Evolutionary conservation across 2,797 vertebrate species (phyloP).

Genomic region (Syngnathus acus): DNA sequence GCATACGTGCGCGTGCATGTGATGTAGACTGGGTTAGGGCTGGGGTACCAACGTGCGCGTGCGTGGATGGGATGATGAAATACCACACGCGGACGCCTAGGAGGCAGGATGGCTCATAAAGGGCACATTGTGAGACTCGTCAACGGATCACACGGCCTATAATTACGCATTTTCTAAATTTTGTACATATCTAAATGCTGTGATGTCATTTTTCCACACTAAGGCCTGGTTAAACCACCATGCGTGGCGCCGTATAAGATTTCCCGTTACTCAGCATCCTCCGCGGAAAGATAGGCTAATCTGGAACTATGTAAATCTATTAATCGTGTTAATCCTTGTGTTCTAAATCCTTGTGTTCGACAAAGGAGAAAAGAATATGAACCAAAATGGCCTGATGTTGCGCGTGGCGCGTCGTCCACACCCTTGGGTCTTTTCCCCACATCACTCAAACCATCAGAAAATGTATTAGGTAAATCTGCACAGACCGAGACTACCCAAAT

Average conservation of each 20-base stretch:
- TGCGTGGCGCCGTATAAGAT: background rate
- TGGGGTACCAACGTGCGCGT: conserved; percentile 31
- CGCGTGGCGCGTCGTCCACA: conserved; percentile 3
- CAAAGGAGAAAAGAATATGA: background rate
- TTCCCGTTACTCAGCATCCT: conserved; percentile 23
- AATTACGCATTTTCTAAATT: background rate
- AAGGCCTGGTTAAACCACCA: no score
- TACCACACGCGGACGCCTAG: conserved; percentile 48
- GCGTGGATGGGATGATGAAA: conserved; percentile 68
- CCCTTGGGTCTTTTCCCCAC: background rate
- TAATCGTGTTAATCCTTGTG: conserved; percentile 44
- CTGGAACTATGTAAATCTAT: conserved; percentile 37
- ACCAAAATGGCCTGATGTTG: background rate
- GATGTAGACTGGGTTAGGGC: background rate
- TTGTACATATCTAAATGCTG: background rate
- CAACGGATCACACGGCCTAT: background rate
- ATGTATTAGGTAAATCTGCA: background rate
- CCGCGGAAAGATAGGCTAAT: conserved; percentile 36
- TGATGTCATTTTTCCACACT: background rate
- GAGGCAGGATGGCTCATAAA: conserved; percentile 17
- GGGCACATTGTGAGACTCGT: background rate
- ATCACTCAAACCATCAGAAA: background rate
- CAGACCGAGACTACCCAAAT: background rate
- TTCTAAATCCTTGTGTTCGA: background rate
- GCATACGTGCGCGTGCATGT: background rate